Evolutionary conservation across 2,888 invertebrate genomes (phyloP).

Genomic region (Himalopsyche japonica): DNA sequence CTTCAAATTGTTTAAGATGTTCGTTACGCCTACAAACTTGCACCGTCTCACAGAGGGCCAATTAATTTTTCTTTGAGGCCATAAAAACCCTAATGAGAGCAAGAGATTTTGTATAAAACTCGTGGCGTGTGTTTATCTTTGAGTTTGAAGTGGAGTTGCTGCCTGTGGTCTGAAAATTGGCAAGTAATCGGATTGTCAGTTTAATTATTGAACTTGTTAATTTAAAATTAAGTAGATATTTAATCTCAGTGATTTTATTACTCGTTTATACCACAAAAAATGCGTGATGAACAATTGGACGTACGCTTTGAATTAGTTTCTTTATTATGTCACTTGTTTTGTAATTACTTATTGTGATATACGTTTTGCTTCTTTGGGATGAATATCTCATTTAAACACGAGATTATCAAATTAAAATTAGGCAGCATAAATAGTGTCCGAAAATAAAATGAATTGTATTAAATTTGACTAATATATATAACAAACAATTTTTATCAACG

Average conservation of each 20-base stretch:
- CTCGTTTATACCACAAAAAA: background rate
- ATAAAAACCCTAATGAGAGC: background rate
- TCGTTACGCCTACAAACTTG: background rate
- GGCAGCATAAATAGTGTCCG: too few species aligned
- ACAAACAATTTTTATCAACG: too few species aligned
- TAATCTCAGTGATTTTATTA: background rate
- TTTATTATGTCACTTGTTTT: too few species aligned
- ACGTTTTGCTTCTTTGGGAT: too few species aligned
- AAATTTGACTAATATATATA: too few species aligned
- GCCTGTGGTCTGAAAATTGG: background rate
- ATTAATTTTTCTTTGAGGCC: constrained; percentile 6
- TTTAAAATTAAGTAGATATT: background rate
- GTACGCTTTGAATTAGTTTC: too few species aligned
- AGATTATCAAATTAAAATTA: too few species aligned
- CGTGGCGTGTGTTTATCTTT: background rate
- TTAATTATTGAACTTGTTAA: background rate
- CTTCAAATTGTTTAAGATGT: background rate
- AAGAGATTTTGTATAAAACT: background rate
- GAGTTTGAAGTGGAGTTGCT: background rate
- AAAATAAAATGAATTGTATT: too few species aligned
- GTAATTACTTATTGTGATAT: too few species aligned
- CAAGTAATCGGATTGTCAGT: background rate
- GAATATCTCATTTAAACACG: too few species aligned
- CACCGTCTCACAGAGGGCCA: background rate
- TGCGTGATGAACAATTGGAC: too few species aligned